Conservation (phyloP, 2,113 vertebrate species). For the Xenopus laevis region DNA sequence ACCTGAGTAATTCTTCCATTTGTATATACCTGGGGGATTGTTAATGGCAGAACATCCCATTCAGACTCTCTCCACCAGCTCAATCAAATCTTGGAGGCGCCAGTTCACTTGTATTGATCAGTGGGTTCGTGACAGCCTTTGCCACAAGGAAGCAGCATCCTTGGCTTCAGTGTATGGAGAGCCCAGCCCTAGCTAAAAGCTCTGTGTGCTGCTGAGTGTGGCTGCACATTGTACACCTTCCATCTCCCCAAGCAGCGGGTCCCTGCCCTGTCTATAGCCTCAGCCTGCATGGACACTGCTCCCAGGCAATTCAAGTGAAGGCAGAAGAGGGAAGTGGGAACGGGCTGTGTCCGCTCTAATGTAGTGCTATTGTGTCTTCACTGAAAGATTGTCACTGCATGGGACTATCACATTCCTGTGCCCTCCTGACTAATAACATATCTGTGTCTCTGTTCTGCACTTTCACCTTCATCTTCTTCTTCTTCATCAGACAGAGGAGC, state of each 20-base stretch:
- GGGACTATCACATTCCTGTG: neutral
- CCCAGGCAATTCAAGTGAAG: neutral
- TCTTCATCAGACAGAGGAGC: too few species aligned
- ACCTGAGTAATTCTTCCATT: conserved; percentile 64
- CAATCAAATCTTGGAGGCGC: conserved; percentile 64
- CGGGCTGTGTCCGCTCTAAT: neutral
- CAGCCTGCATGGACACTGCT: neutral
- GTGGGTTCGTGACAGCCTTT: conserved; percentile 59
- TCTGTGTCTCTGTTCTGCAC: too few species aligned
- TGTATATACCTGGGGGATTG: conserved; percentile 65
- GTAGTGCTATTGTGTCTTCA: neutral
- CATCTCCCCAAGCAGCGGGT: neutral
- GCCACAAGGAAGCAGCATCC: conserved; percentile 60
- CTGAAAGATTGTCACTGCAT: neutral
- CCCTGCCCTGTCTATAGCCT: neutral
- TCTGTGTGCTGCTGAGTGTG: conserved; percentile 18
- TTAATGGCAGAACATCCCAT: conserved; percentile 60
- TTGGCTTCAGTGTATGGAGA: conserved; percentile 45
- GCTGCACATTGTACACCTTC: conserved; percentile 44
- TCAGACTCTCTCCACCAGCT: conserved; percentile 60
- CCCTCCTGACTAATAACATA: conserved; percentile 1
- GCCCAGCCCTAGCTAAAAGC: conserved; percentile 50
- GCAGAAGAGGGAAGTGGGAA: neutral
- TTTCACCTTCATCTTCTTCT: too few species aligned
- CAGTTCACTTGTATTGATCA: conserved; percentile 64